These are phyloP conservation scores for Epirrita christyi DNA, from an alignment of 2,888 invertebrate genomes.

Conservation along the genomic window DNA sequence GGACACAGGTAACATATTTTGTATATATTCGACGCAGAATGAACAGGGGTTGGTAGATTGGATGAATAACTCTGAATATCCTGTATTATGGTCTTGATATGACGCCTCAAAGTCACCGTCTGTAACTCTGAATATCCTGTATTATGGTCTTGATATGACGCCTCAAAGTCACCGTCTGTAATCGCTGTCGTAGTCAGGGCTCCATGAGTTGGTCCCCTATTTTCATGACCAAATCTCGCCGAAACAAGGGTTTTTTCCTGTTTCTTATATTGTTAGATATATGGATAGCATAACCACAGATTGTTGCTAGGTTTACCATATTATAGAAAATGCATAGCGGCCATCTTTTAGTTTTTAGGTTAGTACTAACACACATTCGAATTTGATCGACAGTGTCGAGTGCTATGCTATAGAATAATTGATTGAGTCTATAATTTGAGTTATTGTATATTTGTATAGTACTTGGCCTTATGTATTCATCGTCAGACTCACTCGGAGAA, in stretches of 20 bases:
- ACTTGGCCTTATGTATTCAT: too few relatives aligned
- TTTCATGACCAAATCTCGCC: conserved; percentile 2
- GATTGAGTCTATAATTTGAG: too few relatives aligned
- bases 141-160: conserved; percentile 26
- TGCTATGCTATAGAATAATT: too few relatives aligned
- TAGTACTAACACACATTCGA: too few relatives aligned
- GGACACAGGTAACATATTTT: conserved; percentile 32
- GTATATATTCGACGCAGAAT: conserved; percentile 23
- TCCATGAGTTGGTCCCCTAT: neutral
- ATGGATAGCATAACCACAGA: neutral
- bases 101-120: too few relatives aligned
- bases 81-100: conserved; percentile 28
- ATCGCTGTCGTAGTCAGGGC: neutral
- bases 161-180: conserved; percentile 19
- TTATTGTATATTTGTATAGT: too few relatives aligned
- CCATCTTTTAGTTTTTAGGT: too few relatives aligned
- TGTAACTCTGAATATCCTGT: too few relatives aligned
- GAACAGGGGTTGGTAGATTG: conserved; percentile 17
- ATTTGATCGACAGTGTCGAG: too few relatives aligned
- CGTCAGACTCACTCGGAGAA: too few relatives aligned
- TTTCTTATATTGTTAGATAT: conserved; percentile 9
- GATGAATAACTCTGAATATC: conserved; percentile 25
- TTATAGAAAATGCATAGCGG: neutral
- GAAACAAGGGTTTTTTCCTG: neutral
- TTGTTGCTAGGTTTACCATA: neutral